phyloP scores from a whole-genome alignment of 2,888 invertebrate species.

The Argynnis bischoffii region DNA sequence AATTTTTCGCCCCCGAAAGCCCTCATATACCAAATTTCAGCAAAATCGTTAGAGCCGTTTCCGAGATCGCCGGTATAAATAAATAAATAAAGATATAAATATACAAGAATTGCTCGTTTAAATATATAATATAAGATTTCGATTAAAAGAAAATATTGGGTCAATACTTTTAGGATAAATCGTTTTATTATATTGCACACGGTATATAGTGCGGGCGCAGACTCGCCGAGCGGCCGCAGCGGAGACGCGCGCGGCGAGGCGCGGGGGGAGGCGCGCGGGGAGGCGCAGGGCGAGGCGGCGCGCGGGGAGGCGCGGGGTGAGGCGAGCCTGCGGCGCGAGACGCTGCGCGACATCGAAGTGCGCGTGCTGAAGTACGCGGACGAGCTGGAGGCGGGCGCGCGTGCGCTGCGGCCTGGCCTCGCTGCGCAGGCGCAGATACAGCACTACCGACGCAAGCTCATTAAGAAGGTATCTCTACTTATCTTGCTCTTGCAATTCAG shows the following conservation, averaged over 20 bases:
- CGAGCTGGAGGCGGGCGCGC: constrained; percentile 93
- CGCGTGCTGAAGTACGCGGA: constrained; percentile 98
- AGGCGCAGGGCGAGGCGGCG: background rate
- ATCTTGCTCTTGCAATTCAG: background rate
- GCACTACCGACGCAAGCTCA: constrained; percentile 93
- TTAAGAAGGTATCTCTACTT: constrained; percentile 89
- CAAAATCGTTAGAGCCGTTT: too few species aligned
- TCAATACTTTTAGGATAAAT: too few species aligned
- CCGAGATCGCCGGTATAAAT: too few species aligned
- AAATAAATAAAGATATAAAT: too few species aligned
- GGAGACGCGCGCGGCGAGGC: constrained; percentile 41
- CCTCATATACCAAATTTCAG: too few species aligned
- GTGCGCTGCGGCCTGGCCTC: constrained; percentile 88
- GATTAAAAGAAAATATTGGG: too few species aligned
- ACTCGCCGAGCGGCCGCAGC: background rate
- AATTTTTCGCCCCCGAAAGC: too few species aligned
- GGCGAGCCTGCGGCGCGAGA: constrained; percentile 84
- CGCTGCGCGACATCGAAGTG: constrained; percentile 95
- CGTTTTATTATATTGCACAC: too few species aligned
- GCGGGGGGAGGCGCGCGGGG: constrained; percentile 62
- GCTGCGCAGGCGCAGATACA: constrained; percentile 92
- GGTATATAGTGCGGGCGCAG: background rate
- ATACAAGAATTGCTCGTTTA: too few species aligned
- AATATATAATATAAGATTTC: too few species aligned
- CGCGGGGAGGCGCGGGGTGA: constrained; percentile 50